Percentiles rank a stretch among this genome's conserved stretches.
These are phyloP conservation scores for Catharus minimus DNA, from an alignment of 2,113 vertebrate species.

Conservation along the genomic window DNA sequence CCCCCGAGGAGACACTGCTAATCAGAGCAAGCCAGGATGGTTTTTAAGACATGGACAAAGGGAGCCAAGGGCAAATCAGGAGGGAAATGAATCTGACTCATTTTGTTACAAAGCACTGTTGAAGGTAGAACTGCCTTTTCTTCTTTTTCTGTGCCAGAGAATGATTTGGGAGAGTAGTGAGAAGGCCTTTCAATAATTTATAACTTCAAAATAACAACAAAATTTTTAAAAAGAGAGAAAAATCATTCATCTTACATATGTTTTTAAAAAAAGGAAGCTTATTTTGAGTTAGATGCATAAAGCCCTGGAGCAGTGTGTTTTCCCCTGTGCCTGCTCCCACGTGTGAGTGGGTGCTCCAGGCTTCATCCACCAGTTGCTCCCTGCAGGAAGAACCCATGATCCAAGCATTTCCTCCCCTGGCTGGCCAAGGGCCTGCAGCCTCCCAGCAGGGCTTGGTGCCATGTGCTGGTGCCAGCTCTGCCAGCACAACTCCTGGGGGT, in stretches of 20 bases:
- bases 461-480: background rate
- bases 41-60: background rate
- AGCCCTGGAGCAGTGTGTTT: background rate
- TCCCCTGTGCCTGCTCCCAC: background rate
- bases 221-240: background rate
- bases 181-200: background rate
- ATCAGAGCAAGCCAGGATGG: background rate
- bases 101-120: background rate
- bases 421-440: background rate
- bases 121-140: background rate
- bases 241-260: background rate
- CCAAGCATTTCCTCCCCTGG: background rate
- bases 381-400: background rate
- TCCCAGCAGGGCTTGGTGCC: background rate
- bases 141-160: background rate
- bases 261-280: background rate
- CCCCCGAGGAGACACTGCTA: background rate
- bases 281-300: background rate
- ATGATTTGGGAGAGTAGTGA: background rate
- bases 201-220: background rate
- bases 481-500: accelerated
- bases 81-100: accelerated
- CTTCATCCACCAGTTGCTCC: background rate
- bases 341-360: background rate
- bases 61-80: background rate